Base-by-base conservation (phyloP, 2,797 vertebrate genomes). In the Siniperca undulata region DNA sequence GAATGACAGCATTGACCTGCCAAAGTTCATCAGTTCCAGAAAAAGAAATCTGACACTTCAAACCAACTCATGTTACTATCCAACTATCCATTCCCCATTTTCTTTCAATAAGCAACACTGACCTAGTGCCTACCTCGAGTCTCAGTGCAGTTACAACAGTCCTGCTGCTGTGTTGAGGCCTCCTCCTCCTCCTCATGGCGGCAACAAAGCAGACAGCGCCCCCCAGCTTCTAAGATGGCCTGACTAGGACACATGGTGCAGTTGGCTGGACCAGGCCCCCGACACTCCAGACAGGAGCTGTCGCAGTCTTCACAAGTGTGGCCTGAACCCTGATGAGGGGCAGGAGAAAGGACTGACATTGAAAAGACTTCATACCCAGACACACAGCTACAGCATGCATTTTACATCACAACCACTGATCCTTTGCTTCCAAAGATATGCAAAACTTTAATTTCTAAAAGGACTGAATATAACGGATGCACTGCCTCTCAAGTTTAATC, bases 71-170 rank as follows among this genome's bases (percentile, higher is more conserved):
- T 13, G 68, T 55, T 14, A 40, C 27, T 55, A 42, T 19, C 17
- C 11, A 46, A 46, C 36, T 55, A 42, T 19, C 17, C 11, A 46
- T 66, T 59, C 24, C 76, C 48, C 30, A 6, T 34, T 50, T 7
- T 55, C 59, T 56, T 52, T 52, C 19, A 19, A 48, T 7, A 24
- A 40, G 19, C 22, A 34, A 19, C n/a, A 68, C 6, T 53, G 30
- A 52, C 14, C 70, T 30, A 10, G 22, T 73, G 64, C 84, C 24
- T 91, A 99, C 98, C 98, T 93, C 87, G 93, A 13, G 91, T 96
- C 83, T 95, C 91, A 0, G 86, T 96, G 95, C 98, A 99, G 93
- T 99, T 97, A 78, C 98, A 99, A 86, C 98, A 99, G 36, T 97
- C 97, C 53, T 89, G 91, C 67, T 86, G 69, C 13, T 60, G 74